Conservation (phyloP, 2,113 vertebrate genomes). For the Eulemur rufifrons region DNA sequence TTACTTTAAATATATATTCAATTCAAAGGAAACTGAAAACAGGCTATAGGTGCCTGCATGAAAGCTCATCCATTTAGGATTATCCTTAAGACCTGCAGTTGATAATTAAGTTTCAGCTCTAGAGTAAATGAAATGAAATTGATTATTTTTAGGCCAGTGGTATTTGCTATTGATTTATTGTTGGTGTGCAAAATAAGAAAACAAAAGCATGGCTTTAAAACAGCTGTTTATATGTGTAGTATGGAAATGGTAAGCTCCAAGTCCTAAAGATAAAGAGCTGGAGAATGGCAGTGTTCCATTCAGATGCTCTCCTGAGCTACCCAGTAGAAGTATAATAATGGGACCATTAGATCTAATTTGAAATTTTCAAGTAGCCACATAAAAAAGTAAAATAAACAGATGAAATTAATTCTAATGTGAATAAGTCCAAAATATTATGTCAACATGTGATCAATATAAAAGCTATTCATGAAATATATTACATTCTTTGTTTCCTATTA, state of each 20-base stretch:
- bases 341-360: neutral
- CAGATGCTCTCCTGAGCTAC: neutral
- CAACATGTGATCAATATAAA: neutral
- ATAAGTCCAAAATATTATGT: neutral
- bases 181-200: neutral
- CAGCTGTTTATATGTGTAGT: neutral
- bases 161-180: neutral
- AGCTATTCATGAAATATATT: neutral
- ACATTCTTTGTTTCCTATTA: neutral
- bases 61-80: neutral
- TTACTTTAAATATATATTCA: neutral
- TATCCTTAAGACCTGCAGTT: neutral
- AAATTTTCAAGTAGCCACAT: neutral
- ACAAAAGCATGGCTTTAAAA: neutral
- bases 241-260: neutral
- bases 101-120: neutral
- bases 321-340: neutral
- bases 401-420: neutral
- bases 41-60: neutral
- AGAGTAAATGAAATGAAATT: neutral
- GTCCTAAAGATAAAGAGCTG: neutral
- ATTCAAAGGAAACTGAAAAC: neutral
- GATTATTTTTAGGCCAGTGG: neutral
- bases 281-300: neutral
- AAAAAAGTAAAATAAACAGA: neutral